These are phyloP conservation scores for Arctopsyche grandis DNA, from an alignment of 1,140 invertebrate species.

Conservation along the genomic window DNA sequence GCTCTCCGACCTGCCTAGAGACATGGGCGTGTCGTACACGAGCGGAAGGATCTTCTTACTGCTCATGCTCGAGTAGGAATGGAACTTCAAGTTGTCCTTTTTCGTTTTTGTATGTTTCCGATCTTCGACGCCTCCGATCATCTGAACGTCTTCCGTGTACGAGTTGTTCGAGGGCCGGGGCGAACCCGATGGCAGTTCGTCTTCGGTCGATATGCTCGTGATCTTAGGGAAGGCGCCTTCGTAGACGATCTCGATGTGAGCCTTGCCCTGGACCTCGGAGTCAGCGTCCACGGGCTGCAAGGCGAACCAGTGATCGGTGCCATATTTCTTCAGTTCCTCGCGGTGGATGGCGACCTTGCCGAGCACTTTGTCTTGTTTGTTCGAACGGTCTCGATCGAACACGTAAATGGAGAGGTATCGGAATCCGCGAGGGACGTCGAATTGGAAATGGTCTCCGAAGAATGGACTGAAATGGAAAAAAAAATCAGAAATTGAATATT, in stretches of 20 bases:
- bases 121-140: too few species aligned
- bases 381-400: constrained; percentile 81
- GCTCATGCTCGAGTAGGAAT: constrained; percentile 63
- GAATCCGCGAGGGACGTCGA: constrained; percentile 89
- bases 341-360: constrained; percentile 90
- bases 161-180: constrained; percentile 59
- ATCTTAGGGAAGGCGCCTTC: constrained; percentile 54
- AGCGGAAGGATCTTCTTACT: constrained; percentile 59
- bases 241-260: constrained; percentile 76
- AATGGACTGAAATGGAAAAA: constrained; percentile 76
- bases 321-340: constrained; percentile 85
- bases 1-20: constrained; percentile 48
- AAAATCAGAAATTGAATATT: not conserved
- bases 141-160: not conserved
- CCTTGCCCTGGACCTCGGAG: constrained; percentile 89
- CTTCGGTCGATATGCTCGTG: constrained; percentile 47
- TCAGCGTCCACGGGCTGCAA: constrained; percentile 85
- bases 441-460: constrained; percentile 93
- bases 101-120: constrained; percentile 40
- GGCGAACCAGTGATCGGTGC: constrained; percentile 92
- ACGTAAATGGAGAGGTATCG: constrained; percentile 88
- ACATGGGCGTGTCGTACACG: constrained; percentile 34
- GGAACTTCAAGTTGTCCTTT: constrained; percentile 62
- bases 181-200: constrained; percentile 61
- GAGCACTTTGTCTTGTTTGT: constrained; percentile 86